These are phyloP conservation scores for Clarias laeviceps DNA, from an alignment of 2,797 vertebrate genomes.

Conservation along the genomic window DNA sequence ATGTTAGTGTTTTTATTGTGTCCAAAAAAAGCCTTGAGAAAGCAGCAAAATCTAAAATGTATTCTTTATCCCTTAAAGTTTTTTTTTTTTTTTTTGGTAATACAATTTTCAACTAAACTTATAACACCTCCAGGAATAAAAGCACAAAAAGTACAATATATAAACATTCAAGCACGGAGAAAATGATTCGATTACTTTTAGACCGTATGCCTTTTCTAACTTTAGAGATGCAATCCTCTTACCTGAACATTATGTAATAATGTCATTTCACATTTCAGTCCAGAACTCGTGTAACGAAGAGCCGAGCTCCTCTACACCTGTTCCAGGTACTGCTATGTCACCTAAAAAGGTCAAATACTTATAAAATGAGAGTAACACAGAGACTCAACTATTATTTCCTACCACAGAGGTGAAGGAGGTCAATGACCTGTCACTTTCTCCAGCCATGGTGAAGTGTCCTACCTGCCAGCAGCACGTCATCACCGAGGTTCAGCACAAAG, in stretches of 20 bases:
- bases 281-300: background rate
- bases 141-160: background rate
- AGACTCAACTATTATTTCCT: background rate
- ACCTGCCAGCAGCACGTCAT: constrained; percentile 57
- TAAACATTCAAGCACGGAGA: background rate
- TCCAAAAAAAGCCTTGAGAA: background rate
- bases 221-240: background rate
- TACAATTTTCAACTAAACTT: background rate
- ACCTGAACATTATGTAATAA: background rate
- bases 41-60: background rate
- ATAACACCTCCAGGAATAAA: background rate
- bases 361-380: background rate
- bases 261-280: constrained; percentile 15
- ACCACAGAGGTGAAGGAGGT: constrained; percentile 28
- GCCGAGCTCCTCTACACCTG: background rate
- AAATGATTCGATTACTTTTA: background rate
- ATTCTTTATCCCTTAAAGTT: background rate
- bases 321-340: constrained; percentile 17
- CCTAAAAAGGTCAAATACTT: background rate
- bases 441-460: constrained; percentile 61
- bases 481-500: constrained; percentile 54
- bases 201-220: background rate
- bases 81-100: background rate
- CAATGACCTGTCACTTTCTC: constrained; percentile 21
- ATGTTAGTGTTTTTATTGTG: background rate